Evolutionary conservation across 2,888 invertebrate genomes (phyloP).

Genomic region (Melanostoma scalare): DNA sequence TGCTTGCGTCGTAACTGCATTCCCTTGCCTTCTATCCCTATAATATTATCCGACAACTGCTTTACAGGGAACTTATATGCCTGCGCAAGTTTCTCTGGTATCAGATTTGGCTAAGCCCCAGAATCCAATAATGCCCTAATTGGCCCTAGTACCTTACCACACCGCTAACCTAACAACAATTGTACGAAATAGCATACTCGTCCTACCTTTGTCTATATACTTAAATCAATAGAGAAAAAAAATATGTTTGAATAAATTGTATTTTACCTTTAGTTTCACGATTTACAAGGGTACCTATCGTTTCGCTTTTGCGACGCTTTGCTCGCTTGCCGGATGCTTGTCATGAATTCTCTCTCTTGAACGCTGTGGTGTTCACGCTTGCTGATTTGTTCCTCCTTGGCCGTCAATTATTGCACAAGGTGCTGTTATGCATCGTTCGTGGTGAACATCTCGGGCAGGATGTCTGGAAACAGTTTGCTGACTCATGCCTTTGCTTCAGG

Average conservation of each 20-base stretch:
- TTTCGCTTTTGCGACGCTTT: no score
- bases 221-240: neutral
- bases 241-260: no score
- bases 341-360: no score
- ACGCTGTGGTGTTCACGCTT: neutral
- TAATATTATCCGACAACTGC: neutral
- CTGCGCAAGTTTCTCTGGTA: neutral
- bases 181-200: neutral
- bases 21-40: neutral
- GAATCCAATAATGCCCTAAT: neutral
- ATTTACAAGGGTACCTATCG: no score
- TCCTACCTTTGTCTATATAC: neutral
- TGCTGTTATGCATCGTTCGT: slow-evolving; percentile 9
- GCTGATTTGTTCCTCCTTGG: neutral
- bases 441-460: neutral
- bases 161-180: neutral
- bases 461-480: neutral
- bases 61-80: no score
- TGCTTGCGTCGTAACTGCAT: neutral
- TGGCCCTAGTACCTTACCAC: neutral
- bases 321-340: neutral
- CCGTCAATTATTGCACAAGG: neutral
- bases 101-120: neutral
- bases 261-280: no score
- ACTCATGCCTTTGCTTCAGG: slow-evolving; percentile 5